Evolutionary conservation across 2,888 invertebrate species (phyloP), one percentile per base, ranked within the genome.

Genomic region (Biston betularia): DNA sequence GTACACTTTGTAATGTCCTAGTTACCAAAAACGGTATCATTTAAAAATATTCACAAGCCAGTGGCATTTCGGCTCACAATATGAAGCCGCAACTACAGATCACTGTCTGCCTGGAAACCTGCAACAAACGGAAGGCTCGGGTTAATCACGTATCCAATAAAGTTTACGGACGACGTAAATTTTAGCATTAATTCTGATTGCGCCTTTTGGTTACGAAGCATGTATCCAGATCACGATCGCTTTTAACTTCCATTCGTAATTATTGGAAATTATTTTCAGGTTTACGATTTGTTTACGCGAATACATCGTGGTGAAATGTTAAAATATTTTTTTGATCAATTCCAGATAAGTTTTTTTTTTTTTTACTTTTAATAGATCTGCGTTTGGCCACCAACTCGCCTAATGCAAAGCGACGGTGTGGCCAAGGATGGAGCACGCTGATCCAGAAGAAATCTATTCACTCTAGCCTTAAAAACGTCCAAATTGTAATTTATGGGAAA

Each of bases 1-100:
- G 75, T 78, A 78, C 79, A 83, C 81, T 83, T 83, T 84, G 80
- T 82, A 83, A 80, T 80, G 84, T 89, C 84, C 83, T 75, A 80
- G 82, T 82, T 87, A 86, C 86, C 84, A 78, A 80, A 82, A 82
- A 83, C 81, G 85, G 84, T 88, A 85, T 79, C 78, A 77, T 82
- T 83, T 80, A 79, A 82, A 84, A 84, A 82, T 90, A 89, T 90
- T 89, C 90, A 92, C 90, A 90, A 86, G 86, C 84, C 86, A 82
- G 84, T 80, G 85, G 83, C 81, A 74, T 78, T 81, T 76, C 78
- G 80, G 86, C 89, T 85, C 80, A 80, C 88, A 85, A 88, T 86
- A 86, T 87, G 88, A 86, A 88, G 89, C 90, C 89, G 80, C 82
- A 79, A 76, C 74, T 79, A 85, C 87, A 87, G 87, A 86, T 86